phyloP scores from a whole-genome alignment of 2,888 invertebrate genomes.

The Acanthococcus lagerstroemiae region DNA sequence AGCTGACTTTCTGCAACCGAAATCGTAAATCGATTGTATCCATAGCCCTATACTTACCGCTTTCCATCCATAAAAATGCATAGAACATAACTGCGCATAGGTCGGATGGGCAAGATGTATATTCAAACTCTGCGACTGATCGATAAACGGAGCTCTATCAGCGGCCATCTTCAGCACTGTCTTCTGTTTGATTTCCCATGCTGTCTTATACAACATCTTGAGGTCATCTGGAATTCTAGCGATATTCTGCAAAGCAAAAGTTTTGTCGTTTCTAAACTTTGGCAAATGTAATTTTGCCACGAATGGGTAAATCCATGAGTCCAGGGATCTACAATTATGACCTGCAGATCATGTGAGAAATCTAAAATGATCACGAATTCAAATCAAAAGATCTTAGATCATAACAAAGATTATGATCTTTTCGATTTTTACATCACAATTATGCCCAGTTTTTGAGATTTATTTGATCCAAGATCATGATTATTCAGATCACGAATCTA shows the following conservation, averaged over 20 bases:
- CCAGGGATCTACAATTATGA: too few relatives aligned
- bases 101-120: conserved; percentile 92
- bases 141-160: conserved; percentile 94
- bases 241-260: conserved; percentile 53
- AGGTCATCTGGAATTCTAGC: conserved; percentile 73
- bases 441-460: too few relatives aligned
- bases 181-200: conserved; percentile 95
- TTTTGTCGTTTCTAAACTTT: too few relatives aligned
- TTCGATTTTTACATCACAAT: too few relatives aligned
- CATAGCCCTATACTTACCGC: too few relatives aligned
- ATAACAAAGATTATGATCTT: too few relatives aligned
- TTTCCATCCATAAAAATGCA: conserved; percentile 98
- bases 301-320: background rate
- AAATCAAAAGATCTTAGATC: too few relatives aligned
- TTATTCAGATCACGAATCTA: too few relatives aligned
- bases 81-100: conserved; percentile 87
- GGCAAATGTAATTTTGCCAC: background rate
- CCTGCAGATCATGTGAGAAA: too few relatives aligned
- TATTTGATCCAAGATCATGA: too few relatives aligned
- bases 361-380: too few relatives aligned
- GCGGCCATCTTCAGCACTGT: conserved; percentile 92
- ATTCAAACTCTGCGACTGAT: conserved; percentile 97
- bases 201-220: conserved; percentile 84
- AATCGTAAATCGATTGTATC: too few relatives aligned
- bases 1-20: background rate